Percentiles rank a stretch among this genome's conserved stretches.
Conservation (phyloP, 2,797 vertebrate genomes). For the Balearica regulorum region DNA sequence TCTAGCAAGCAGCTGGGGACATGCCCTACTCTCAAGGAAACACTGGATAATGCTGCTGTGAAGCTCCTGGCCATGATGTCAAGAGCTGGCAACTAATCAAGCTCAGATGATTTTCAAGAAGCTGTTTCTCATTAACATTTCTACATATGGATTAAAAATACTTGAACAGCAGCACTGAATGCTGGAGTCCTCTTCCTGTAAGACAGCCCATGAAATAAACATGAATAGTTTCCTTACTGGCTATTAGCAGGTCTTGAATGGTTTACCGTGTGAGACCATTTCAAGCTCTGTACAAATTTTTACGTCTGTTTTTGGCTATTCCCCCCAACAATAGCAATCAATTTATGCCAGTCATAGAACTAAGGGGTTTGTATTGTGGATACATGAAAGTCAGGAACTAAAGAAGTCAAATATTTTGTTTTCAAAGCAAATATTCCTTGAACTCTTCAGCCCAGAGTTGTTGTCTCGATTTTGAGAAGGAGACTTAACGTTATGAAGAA, state of each 20-base stretch:
- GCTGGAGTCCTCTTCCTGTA: neutral
- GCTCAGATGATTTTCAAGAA: neutral
- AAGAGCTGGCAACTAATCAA: neutral
- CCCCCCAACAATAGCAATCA: neutral
- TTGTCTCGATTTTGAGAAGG: neutral
- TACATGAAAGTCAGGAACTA: neutral
- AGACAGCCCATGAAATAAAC: neutral
- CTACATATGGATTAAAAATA: neutral
- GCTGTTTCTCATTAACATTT: neutral
- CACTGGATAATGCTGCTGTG: accelerated
- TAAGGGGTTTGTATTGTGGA: neutral
- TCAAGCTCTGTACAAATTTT: neutral
- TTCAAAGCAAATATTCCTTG: neutral
- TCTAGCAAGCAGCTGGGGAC: neutral
- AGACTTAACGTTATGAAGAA: neutral
- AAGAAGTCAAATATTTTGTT: neutral
- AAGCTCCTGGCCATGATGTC: neutral
- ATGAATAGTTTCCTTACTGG: neutral
- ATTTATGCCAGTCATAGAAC: neutral
- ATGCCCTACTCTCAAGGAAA: neutral
- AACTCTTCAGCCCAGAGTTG: neutral
- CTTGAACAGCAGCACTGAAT: neutral
- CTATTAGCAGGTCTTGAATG: neutral
- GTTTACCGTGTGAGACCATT: neutral
- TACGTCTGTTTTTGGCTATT: neutral